Evolutionary conservation across 2,113 vertebrate species (phyloP).

Genomic region (Grallaria varia): DNA sequence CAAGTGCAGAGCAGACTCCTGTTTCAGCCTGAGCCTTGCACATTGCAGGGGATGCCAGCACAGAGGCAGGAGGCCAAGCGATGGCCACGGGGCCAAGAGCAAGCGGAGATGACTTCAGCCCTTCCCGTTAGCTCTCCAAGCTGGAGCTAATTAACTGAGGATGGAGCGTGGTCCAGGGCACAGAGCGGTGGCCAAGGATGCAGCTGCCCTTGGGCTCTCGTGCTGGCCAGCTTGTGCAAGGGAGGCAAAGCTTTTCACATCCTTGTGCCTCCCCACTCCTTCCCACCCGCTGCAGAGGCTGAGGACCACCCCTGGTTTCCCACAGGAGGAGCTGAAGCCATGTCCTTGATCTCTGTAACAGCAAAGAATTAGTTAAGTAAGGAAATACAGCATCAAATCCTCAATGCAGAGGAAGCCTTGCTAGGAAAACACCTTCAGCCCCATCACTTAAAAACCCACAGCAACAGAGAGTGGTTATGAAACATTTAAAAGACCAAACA

Average conservation of each 20-base stretch:
- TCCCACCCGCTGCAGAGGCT: fast-evolving
- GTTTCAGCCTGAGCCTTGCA: background rate
- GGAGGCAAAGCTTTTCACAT: background rate
- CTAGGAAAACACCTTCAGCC: background rate
- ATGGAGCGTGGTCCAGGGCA: background rate
- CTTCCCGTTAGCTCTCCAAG: background rate
- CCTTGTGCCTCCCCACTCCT: background rate
- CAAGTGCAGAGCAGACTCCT: background rate
- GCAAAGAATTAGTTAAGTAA: background rate
- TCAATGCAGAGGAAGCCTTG: background rate
- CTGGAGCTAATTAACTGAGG: background rate
- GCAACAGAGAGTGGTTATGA: background rate
- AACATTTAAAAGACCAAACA: constrained; percentile 11
- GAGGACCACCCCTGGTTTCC: background rate
- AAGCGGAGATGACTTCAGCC: background rate
- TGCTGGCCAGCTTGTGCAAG: background rate
- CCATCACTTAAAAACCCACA: background rate
- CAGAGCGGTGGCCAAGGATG: background rate
- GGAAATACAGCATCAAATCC: background rate
- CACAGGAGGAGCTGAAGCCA: background rate
- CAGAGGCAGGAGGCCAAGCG: background rate
- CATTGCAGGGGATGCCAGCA: fast-evolving
- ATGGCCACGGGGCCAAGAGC: background rate
- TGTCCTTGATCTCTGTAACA: background rate
- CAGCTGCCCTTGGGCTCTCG: background rate